Conservation (phyloP, 2,797 vertebrate species). For the Siniperca undulata region DNA sequence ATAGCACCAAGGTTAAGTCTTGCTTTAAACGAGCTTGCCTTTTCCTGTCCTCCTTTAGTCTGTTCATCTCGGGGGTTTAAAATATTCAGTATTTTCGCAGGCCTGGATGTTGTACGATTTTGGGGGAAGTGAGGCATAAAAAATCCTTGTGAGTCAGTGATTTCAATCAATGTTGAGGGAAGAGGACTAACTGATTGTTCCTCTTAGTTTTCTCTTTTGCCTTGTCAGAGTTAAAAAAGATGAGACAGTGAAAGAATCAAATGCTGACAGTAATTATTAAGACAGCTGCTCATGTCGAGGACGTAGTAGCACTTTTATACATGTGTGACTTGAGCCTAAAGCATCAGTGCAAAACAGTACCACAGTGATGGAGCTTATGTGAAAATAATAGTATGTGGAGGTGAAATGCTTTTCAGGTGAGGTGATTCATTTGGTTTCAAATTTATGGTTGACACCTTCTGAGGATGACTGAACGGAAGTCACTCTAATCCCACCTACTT, state of each 20-base stretch:
- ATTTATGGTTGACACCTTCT: neutral
- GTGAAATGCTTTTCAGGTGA: neutral
- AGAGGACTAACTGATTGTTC: conserved; percentile 57
- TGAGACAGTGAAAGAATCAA: neutral
- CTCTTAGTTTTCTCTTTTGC: neutral
- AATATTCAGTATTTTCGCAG: conserved; percentile 83
- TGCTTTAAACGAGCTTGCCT: conserved; percentile 57
- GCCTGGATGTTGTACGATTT: conserved; percentile 71
- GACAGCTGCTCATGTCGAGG: neutral
- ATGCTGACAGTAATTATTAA: neutral
- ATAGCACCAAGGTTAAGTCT: conserved; percentile 2
- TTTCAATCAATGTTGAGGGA: conserved; percentile 82
- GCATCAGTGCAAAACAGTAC: neutral
- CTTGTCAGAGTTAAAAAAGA: neutral
- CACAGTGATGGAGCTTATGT: neutral
- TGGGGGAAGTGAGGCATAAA: conserved; percentile 66
- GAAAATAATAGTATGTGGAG: no score
- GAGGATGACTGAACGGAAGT: neutral
- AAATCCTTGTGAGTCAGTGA: conserved; percentile 82
- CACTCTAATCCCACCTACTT: no score
- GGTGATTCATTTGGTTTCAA: neutral
- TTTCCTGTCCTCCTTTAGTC: conserved; percentile 54
- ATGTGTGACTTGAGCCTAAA: neutral
- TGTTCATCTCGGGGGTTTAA: conserved; percentile 75
- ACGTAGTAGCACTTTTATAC: no score